Percentiles rank a stretch among this genome's conserved stretches.
These are phyloP conservation scores for Aphaenogaster floridana DNA, from an alignment of 1,140 invertebrate genomes.

Conservation along the genomic window DNA sequence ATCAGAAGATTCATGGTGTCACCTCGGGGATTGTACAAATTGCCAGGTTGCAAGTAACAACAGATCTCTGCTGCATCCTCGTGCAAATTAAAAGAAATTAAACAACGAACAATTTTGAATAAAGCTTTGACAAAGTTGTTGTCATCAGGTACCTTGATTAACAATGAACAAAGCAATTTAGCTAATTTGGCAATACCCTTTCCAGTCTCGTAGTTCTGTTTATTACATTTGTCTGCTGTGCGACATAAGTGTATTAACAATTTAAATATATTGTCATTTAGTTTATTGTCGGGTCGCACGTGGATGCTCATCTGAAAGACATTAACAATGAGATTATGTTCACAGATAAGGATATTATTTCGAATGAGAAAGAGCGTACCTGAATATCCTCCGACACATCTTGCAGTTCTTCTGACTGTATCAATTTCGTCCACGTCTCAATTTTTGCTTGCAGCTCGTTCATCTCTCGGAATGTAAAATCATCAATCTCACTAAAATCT, in stretches of 20 bases:
- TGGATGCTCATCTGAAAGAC: slow-evolving; percentile 60
- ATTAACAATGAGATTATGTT: background rate
- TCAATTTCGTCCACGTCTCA: slow-evolving; percentile 67
- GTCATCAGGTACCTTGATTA: slow-evolving; percentile 68
- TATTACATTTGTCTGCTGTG: slow-evolving; percentile 70
- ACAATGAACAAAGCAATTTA: slow-evolving; percentile 65
- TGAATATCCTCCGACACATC: slow-evolving; percentile 62
- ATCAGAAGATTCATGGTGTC: slow-evolving; percentile 41
- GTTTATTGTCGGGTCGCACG: background rate
- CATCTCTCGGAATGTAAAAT: slow-evolving; percentile 57
- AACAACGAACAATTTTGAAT: slow-evolving; percentile 75
- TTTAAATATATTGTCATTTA: slow-evolving; percentile 74
- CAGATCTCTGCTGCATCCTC: slow-evolving; percentile 74
- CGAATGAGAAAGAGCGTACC: slow-evolving; percentile 52
- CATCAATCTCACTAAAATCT: background rate
- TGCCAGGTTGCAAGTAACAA: slow-evolving; percentile 65
- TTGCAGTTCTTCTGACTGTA: slow-evolving; percentile 61
- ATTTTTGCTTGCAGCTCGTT: slow-evolving; percentile 44
- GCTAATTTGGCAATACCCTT: slow-evolving; percentile 68
- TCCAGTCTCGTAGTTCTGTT: slow-evolving; percentile 60
- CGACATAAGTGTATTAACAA: slow-evolving; percentile 73
- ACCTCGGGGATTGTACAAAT: slow-evolving; percentile 4
- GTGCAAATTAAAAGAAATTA: slow-evolving; percentile 72
- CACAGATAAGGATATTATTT: background rate
- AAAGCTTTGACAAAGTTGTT: slow-evolving; percentile 74